Evolutionary conservation across 2,797 vertebrate genomes (phyloP).

Genomic region (Rhinichthys osculus): DNA sequence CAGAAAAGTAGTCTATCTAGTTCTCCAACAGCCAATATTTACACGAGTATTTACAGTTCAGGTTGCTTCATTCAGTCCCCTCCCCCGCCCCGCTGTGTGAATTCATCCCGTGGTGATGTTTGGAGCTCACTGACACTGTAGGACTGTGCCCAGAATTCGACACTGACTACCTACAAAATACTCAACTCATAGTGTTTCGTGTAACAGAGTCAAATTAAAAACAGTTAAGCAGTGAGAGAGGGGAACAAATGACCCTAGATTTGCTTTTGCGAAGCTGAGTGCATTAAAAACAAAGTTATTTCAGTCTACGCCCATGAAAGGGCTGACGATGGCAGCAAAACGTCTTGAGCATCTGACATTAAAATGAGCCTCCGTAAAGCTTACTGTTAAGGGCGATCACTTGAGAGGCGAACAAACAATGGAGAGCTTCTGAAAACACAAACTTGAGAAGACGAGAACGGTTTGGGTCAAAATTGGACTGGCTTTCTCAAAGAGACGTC

Average conservation of each 20-base stretch:
- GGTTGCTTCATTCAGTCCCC: constrained; percentile 71
- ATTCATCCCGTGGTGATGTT: too few relatives aligned
- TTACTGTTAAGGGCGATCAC: neutral
- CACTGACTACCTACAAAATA: constrained; percentile 2
- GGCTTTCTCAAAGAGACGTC: constrained; percentile 14
- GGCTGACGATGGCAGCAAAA: constrained; percentile 5
- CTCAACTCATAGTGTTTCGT: constrained; percentile 3
- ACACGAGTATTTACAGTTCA: constrained; percentile 93
- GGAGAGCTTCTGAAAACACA: neutral
- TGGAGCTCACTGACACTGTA: too few relatives aligned
- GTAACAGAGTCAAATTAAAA: constrained; percentile 21
- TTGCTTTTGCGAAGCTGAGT: neutral
- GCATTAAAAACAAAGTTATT: constrained; percentile 1
- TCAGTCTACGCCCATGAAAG: constrained; percentile 10
- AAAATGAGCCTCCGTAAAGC: neutral
- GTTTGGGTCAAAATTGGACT: constrained; percentile 19
- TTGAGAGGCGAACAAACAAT: neutral
- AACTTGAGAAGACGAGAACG: neutral
- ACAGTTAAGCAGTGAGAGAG: neutral
- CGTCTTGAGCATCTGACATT: neutral
- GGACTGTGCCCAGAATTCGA: neutral
- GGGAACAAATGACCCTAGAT: neutral
- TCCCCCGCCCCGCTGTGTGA: constrained; percentile 55
- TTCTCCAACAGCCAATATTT: constrained; percentile 92
- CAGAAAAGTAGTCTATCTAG: constrained; percentile 98